phyloP scores from a whole-genome alignment of 2,113 vertebrate species.

The Tringa solitaria region DNA sequence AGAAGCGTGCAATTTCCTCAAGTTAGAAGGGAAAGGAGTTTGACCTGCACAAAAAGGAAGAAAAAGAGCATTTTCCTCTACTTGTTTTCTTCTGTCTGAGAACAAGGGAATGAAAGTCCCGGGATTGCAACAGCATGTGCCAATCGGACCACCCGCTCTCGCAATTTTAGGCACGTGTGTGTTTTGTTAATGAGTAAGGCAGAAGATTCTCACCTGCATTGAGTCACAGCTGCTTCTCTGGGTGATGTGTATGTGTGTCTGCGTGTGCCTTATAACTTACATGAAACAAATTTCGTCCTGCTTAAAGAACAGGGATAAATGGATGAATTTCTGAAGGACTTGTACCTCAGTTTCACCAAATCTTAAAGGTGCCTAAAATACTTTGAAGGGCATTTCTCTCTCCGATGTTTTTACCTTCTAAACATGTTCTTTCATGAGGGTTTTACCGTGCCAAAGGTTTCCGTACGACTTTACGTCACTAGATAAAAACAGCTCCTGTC shows the following conservation, averaged over 20 bases:
- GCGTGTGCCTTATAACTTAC: background rate
- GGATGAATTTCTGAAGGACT: background rate
- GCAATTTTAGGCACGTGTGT: rapidly evolving
- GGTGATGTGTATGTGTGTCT: background rate
- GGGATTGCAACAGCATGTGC: background rate
- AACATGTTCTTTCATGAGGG: background rate
- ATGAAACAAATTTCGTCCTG: background rate
- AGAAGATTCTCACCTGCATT: background rate
- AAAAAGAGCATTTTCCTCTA: background rate
- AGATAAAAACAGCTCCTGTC: background rate
- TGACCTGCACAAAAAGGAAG: background rate
- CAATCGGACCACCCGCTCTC: background rate
- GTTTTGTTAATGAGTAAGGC: background rate
- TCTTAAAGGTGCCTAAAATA: background rate
- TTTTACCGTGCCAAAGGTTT: background rate
- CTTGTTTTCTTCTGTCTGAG: background rate
- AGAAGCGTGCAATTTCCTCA: background rate
- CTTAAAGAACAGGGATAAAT: background rate
- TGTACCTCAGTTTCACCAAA: background rate
- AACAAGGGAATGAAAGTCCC: background rate
- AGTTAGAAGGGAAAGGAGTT: background rate
- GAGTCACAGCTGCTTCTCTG: background rate
- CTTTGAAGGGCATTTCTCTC: background rate
- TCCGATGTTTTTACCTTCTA: background rate
- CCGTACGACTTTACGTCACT: background rate